phyloP scores from a whole-genome alignment of 2,113 vertebrate genomes.

The Bungarus multicinctus region DNA sequence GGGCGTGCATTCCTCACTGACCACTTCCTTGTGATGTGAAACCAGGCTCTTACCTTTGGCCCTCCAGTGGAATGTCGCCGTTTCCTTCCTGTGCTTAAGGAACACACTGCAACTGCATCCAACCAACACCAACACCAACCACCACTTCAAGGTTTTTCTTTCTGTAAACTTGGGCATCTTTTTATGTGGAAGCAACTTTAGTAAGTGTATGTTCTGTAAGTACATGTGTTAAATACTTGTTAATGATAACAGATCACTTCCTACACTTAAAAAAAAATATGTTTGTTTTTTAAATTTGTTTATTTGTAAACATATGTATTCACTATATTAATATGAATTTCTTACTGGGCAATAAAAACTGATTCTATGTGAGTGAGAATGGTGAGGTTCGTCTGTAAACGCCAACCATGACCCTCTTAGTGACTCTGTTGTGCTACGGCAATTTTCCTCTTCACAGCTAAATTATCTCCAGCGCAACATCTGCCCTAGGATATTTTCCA shows the following conservation, averaged over 20 bases:
- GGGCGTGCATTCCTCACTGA: not conserved
- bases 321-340: slow-evolving; percentile 97
- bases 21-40: not conserved
- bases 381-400: slow-evolving; percentile 40
- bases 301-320: slow-evolving; percentile 94
- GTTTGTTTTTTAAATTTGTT: slow-evolving; percentile 87
- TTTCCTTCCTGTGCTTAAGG: slow-evolving; percentile 67
- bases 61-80: slow-evolving; percentile 63
- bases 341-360: slow-evolving; percentile 97
- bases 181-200: slow-evolving; percentile 81
- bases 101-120: slow-evolving; percentile 65
- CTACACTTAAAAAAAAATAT: slow-evolving; percentile 76
- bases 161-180: slow-evolving; percentile 76
- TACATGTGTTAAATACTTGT: slow-evolving; percentile 82
- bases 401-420: not conserved
- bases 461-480: not conserved
- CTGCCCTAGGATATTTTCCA: not conserved
- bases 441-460: not conserved
- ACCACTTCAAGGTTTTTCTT: slow-evolving; percentile 65
- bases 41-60: slow-evolving; percentile 31
- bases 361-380: slow-evolving; percentile 74
- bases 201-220: slow-evolving; percentile 88
- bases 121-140: not conserved
- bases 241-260: slow-evolving; percentile 82
- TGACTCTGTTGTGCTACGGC: not conserved